A percentile compares a stretch with the other conserved stretches of the same genome.
These are phyloP conservation scores for Trichacis sp. DNA, from an alignment of 2,888 invertebrate species.

Conservation along the genomic window DNA sequence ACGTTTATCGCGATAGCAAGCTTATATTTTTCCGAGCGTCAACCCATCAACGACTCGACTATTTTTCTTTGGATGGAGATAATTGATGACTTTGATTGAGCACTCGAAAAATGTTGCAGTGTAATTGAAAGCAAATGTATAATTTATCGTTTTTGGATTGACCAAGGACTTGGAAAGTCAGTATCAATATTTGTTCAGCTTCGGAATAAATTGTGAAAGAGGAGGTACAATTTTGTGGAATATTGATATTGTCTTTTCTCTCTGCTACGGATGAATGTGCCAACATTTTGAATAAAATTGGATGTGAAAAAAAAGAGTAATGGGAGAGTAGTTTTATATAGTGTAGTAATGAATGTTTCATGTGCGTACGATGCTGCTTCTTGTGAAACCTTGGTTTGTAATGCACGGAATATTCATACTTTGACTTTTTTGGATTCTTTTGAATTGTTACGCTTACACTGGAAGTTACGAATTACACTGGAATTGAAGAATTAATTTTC, in stretches of 20 bases:
- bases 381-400: not conserved
- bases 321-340: not conserved
- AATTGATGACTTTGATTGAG: too few relatives aligned
- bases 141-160: not conserved
- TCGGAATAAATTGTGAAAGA: too few relatives aligned
- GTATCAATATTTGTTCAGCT: not conserved
- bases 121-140: too few relatives aligned
- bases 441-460: too few relatives aligned
- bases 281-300: not conserved
- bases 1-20: too few relatives aligned
- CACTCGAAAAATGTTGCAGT: too few relatives aligned
- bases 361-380: not conserved
- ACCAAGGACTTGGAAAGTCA: not conserved
- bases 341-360: constrained; percentile 2
- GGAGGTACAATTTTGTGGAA: not conserved
- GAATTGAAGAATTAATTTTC: too few relatives aligned
- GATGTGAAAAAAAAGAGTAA: not conserved
- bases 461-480: too few relatives aligned
- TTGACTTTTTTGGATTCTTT: not conserved
- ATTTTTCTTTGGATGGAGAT: too few relatives aligned
- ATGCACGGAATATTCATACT: not conserved
- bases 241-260: not conserved
- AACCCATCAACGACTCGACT: not conserved
- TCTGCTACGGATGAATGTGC: not conserved
- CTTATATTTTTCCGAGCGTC: not conserved